phyloP scores from a whole-genome alignment of 1,140 invertebrate species.

The Himalopsyche phryganea region DNA sequence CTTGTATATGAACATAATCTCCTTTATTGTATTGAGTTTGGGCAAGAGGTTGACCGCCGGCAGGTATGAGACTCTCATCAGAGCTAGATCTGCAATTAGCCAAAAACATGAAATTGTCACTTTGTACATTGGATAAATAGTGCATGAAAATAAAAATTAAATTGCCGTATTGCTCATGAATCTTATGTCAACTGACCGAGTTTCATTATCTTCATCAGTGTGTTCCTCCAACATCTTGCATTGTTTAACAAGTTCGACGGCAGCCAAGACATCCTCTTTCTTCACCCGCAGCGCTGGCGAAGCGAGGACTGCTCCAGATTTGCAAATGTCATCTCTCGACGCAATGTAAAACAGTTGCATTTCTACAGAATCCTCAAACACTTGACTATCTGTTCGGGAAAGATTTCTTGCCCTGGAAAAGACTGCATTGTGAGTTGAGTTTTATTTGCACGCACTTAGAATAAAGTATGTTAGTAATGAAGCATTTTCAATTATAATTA shows the following conservation, averaged over 20 bases:
- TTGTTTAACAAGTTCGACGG: constrained; percentile 72
- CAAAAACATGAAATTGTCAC: not conserved
- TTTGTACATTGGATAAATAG: no score
- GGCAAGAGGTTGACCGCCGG: constrained; percentile 39
- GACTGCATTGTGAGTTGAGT: no score
- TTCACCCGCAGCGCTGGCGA: constrained; percentile 86
- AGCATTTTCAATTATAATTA: no score
- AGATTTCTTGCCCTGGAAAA: constrained; percentile 73
- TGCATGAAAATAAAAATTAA: no score
- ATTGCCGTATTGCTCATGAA: no score
- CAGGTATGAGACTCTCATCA: constrained; percentile 43
- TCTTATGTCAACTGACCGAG: constrained; percentile 43
- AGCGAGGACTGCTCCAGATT: constrained; percentile 73
- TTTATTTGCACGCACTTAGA: no score
- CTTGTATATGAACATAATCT: constrained; percentile 88
- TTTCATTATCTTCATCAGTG: constrained; percentile 66
- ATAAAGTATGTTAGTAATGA: no score
- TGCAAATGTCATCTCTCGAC: constrained; percentile 70
- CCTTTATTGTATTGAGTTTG: constrained; percentile 58
- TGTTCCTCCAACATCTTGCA: constrained; percentile 74
- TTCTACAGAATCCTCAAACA: constrained; percentile 93
- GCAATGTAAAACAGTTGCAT: constrained; percentile 90
- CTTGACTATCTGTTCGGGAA: constrained; percentile 87
- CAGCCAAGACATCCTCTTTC: constrained; percentile 65
- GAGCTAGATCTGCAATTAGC: constrained; percentile 41